Evolutionary conservation across 2,888 invertebrate genomes (phyloP), one percentile per base, ranked within the genome.

Genomic region (Aricia artaxerxes): DNA sequence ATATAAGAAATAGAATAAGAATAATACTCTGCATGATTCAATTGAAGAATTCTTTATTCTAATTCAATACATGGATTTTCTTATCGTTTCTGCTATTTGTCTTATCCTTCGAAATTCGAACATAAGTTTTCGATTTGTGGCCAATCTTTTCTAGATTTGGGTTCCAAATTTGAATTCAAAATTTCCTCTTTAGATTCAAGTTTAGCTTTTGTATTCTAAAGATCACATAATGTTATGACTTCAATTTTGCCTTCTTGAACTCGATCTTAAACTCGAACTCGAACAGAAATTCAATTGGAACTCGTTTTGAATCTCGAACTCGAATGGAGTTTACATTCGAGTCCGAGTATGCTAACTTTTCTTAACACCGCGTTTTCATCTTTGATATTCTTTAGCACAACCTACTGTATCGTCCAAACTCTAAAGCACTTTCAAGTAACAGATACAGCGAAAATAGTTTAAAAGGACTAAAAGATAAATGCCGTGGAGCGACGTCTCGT

Each of bases 381-480:
- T 49, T 49, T 49, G 49, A 49, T 49, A 49, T 11, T 49, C 9
- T 2, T 49, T 49, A 49, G 49, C 9, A 13, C 13, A 13, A 69
- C 16, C 35, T 2, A 13, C 4, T 38, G 35, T 31, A 64, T 64
- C 24, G 24, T 79, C 24, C 24, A 24, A 24, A 24, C 24, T 24
- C 60, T 49, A 79, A 79, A 64, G 75, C 60, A 76, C 73, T 75
- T 60, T 60, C 73, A 79, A 79, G 78, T 78, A 81, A 80, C 81
- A 81, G 82, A 80, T 83, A 83, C 81, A 79, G 82, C 82, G 82
- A 82, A 83, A 83, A 81, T 81, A 82, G 81, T 82, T 81, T 78
- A 81, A 83, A 84, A 87, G 88, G 88, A 88, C 91, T 88, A 88
- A 87, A 90, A 93, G 92, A 92, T 93, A 93, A 93, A 92, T 93